These are phyloP conservation scores for Heliconius sara DNA, from an alignment of 2,888 invertebrate species.

Conservation along the genomic window DNA sequence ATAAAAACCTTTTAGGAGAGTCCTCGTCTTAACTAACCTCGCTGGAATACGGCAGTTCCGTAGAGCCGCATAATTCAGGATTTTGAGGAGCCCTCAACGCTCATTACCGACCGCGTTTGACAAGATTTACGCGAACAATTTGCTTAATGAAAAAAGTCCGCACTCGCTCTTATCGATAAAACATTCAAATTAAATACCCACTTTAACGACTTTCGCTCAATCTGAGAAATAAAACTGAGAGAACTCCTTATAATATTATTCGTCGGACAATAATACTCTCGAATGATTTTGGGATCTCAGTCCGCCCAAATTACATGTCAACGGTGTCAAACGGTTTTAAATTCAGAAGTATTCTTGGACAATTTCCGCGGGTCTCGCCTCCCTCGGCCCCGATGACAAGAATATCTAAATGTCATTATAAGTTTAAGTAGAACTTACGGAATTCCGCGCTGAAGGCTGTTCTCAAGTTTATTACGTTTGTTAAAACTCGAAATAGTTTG, in stretches of 20 bases:
- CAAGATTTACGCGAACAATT: constrained; percentile 62
- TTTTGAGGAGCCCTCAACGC: constrained; percentile 43
- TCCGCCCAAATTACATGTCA: constrained; percentile 77
- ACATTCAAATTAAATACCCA: constrained; percentile 69
- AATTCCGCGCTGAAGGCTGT: constrained; percentile 65
- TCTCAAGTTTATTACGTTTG: constrained; percentile 64
- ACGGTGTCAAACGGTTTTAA: constrained; percentile 77
- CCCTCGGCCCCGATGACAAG: constrained; percentile 64
- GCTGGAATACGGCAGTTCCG: constrained; percentile 14
- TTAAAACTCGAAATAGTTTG: constrained; percentile 58
- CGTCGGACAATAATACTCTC: constrained; percentile 72
- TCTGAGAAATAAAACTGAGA: constrained; percentile 54
- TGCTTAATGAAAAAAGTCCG: constrained; percentile 54
- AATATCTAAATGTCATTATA: constrained; percentile 83
- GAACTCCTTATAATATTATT: constrained; percentile 69
- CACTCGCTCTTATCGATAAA: constrained; percentile 53
- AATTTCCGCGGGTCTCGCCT: constrained; percentile 54
- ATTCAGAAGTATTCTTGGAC: constrained; percentile 75
- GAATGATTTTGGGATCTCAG: constrained; percentile 64
- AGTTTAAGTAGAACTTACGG: constrained; percentile 70
- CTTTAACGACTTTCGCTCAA: constrained; percentile 62
- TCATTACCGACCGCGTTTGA: constrained; percentile 58
- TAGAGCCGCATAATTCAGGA: constrained; percentile 42
- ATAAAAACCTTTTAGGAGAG: constrained; percentile 63
- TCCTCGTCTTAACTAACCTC: constrained; percentile 45